Conservation (phyloP, 2,888 invertebrate genomes). For the Shargacucullia verbasci region DNA sequence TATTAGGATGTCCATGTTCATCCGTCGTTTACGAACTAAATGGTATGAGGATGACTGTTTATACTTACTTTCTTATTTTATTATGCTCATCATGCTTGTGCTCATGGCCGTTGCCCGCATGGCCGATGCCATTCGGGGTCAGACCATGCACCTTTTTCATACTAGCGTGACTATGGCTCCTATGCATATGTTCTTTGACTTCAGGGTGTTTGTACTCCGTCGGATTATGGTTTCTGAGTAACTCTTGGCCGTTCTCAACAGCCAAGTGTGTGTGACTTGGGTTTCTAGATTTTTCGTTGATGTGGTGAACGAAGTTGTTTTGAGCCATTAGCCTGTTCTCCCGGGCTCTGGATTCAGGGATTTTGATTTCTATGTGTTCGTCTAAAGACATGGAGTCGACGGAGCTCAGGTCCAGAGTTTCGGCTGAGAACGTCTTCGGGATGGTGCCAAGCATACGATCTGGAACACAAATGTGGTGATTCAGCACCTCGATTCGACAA, state of each 20-base stretch:
- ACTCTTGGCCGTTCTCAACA: constrained; percentile 77
- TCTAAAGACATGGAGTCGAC: constrained; percentile 90
- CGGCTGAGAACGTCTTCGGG: constrained; percentile 89
- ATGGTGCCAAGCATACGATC: constrained; percentile 86
- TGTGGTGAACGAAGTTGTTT: constrained; percentile 83
- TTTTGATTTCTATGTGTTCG: constrained; percentile 90
- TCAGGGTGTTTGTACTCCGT: constrained; percentile 59
- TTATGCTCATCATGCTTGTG: constrained; percentile 72
- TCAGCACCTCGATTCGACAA: not conserved
- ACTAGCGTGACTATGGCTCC: constrained; percentile 83
- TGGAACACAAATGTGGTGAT: constrained; percentile 54
- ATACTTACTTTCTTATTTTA: constrained; percentile 79
- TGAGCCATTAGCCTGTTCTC: constrained; percentile 86
- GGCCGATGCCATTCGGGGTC: constrained; percentile 79
- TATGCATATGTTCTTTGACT: constrained; percentile 74
- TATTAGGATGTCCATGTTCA: too few relatives aligned
- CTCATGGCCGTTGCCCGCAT: constrained; percentile 75
- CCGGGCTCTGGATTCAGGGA: constrained; percentile 85
- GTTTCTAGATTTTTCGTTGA: constrained; percentile 81
- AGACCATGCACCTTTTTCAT: constrained; percentile 79
- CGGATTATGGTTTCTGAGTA: constrained; percentile 60
- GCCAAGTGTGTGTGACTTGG: constrained; percentile 78
- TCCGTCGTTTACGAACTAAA: not conserved
- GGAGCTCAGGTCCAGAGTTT: constrained; percentile 90
- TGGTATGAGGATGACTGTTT: not conserved